phyloP scores from a whole-genome alignment of 2,888 invertebrate genomes.

The Pyralis farinalis region DNA sequence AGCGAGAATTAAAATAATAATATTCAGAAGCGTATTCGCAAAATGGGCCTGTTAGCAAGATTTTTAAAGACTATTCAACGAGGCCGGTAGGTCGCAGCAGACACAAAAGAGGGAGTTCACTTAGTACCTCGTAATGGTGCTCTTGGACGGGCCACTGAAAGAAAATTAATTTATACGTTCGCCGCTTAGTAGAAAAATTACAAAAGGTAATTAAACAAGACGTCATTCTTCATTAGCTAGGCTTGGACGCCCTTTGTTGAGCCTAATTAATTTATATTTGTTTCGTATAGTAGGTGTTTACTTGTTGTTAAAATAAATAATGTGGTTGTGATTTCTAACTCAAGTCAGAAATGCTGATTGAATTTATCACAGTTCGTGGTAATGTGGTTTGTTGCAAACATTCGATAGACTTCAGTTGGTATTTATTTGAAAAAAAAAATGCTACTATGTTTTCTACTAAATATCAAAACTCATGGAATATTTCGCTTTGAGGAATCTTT shows the following conservation, averaged over 20 bases:
- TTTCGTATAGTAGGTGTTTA: background rate
- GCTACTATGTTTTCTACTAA: too few species aligned
- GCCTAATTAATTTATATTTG: conserved; percentile 55
- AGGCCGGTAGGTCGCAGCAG: conserved; percentile 31
- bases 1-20: too few species aligned
- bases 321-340: too few species aligned
- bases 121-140: conserved; percentile 51
- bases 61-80: conserved; percentile 31
- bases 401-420: too few species aligned
- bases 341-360: too few species aligned
- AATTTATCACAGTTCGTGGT: too few species aligned
- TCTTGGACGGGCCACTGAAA: conserved; percentile 49
- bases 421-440: too few species aligned
- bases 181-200: conserved; percentile 68
- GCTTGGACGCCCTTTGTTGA: conserved; percentile 59
- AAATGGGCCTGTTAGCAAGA: conserved; percentile 32
- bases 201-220: conserved; percentile 73
- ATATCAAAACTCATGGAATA: too few species aligned
- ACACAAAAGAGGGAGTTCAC: conserved; percentile 50
- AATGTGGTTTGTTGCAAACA: too few species aligned
- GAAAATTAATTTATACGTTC: conserved; percentile 68
- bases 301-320: background rate
- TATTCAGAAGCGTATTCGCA: conserved; percentile 17
- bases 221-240: conserved; percentile 70
- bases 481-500: too few species aligned